Evolutionary conservation across 53 echinoderm and acorn worm species (phyloP).

Genomic region (Pentamera pediparva): DNA sequence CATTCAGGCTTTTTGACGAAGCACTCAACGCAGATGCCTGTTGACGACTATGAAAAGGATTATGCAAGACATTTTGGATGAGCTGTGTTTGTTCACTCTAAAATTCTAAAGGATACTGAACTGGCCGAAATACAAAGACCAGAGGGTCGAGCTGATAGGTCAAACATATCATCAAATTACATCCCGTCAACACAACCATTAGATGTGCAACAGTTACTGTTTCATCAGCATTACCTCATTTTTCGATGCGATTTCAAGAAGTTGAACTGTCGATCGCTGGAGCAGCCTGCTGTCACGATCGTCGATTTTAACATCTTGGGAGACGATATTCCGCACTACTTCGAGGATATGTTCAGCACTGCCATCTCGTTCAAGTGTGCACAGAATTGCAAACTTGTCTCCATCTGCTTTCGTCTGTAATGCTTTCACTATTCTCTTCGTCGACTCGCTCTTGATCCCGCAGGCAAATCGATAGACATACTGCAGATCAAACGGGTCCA

Average conservation of each 20-base stretch:
- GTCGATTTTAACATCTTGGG: neutral
- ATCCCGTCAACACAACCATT: too few species aligned
- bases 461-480: slow-evolving; percentile 17
- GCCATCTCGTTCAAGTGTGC: neutral
- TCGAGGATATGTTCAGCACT: neutral
- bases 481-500: neutral
- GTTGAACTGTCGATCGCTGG: slow-evolving; percentile 6
- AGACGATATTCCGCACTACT: neutral
- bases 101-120: too few species aligned
- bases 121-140: too few species aligned
- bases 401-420: neutral
- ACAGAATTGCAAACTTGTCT: slow-evolving; percentile 2
- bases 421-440: neutral
- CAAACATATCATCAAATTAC: too few species aligned
- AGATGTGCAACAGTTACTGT: too few species aligned
- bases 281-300: neutral
- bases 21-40: too few species aligned
- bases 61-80: too few species aligned
- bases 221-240: too few species aligned
- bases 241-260: slow-evolving; percentile 7
- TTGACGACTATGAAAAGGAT: too few species aligned
- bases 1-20: too few species aligned
- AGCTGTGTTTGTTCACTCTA: too few species aligned
- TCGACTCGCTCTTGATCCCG: neutral
- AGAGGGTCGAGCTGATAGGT: too few species aligned